Conservation (phyloP, 1,140 invertebrate species). For the Alviniconcha marisindica region DNA sequence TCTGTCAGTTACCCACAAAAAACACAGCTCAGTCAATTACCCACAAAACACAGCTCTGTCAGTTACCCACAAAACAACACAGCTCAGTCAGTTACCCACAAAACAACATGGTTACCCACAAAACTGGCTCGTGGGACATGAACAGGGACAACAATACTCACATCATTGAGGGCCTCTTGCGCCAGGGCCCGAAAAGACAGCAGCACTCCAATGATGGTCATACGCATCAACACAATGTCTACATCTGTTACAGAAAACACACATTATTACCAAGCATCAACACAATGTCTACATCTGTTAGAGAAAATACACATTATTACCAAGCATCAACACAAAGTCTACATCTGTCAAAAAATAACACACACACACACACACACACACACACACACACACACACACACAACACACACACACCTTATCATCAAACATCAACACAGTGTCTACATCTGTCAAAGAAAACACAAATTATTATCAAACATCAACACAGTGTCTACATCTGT, state of each 20-base stretch:
- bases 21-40: no score
- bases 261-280: slow-evolving; percentile 80
- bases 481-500: no score
- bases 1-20: no score
- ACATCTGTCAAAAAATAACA: neutral
- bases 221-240: slow-evolving; percentile 95
- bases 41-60: no score
- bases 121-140: neutral
- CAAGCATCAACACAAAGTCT: neutral
- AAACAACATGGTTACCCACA: no score
- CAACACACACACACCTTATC: no score
- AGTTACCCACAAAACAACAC: no score
- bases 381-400: neutral
- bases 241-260: slow-evolving; percentile 80
- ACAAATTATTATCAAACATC: no score
- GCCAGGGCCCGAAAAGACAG: slow-evolving; percentile 95
- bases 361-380: slow-evolving; percentile 16
- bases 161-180: slow-evolving; percentile 95
- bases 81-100: no score
- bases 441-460: no score
- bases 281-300: slow-evolving; percentile 91
- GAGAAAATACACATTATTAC: neutral
- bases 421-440: no score
- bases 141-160: slow-evolving; percentile 73
- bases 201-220: slow-evolving; percentile 99